Base-by-base conservation (phyloP, 64 coral and sea anemone species). In the Hydrozoanthus tunicans region DNA sequence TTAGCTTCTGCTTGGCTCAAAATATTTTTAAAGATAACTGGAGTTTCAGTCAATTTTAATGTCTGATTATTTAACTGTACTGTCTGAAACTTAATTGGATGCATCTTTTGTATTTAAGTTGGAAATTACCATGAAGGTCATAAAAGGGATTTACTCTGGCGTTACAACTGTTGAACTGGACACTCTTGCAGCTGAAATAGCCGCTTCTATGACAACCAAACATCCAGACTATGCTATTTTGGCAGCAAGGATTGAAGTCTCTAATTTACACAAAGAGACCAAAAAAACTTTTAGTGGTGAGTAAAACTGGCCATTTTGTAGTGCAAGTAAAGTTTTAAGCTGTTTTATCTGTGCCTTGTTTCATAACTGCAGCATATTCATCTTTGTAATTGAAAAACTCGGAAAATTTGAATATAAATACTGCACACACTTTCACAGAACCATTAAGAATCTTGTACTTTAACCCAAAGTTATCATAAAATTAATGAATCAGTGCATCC, bases 181-280 rank as follows among this genome's bases (percentile, higher is more conserved):
- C 55, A 98, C 94, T 15, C 92, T 98, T 7, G 96, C 96, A 17
- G 96, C 96, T 0, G 96, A 98, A 58, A 95, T 86, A 59, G 94
- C 96, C 6, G 94, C 94, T 7, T 95, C 96, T n/a, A 98, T 98
- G 96, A 98, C 96, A 11, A 98, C 96, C 4, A 92, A 93, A 54
- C 96, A 98, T 71, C 96, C 96, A 56, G 96, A 98, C 43, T 98
- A 98, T 95, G 96, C 94, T 13, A 82, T 95, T 8, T 68, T 98
- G 66, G 96, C 94, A 57, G 96, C 96, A 43, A 86, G 96, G 43
- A 95, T 98, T 85, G 96, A 95, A 75, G 96, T 98, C 17, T 98
- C 96, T 55, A 98, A 98, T 65, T 89, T 98, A 78, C 96, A 98
- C 89, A 98, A 98, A 88, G 96, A 98, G 91, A 95, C 96, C n/a